These are phyloP conservation scores for Neodiprion pinetum DNA, from an alignment of 1,140 invertebrate species.

Conservation along the genomic window DNA sequence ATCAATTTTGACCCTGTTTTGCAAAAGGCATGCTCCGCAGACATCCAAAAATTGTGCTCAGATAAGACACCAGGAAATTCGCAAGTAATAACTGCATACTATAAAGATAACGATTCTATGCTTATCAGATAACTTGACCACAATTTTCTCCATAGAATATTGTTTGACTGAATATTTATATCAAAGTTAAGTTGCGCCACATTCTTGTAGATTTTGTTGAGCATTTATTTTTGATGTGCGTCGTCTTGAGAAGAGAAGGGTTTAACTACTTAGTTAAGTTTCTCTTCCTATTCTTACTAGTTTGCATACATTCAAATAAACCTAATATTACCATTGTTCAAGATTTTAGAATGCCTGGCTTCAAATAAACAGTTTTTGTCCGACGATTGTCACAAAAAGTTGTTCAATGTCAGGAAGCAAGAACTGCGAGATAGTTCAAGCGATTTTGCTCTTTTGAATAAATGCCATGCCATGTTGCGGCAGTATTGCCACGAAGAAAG, in stretches of 20 bases:
- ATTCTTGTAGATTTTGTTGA: not conserved
- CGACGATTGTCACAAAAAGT: conserved; percentile 74
- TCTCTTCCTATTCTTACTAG: not conserved
- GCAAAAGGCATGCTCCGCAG: conserved; percentile 74
- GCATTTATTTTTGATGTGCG: not conserved
- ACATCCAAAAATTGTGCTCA: conserved; percentile 79
- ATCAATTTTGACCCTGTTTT: conserved; percentile 85
- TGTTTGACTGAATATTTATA: not conserved
- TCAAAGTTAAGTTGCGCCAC: not conserved
- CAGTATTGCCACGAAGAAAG: conserved; percentile 78
- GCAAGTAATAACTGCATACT: conserved; percentile 65
- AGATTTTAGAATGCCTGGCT: conserved; percentile 90
- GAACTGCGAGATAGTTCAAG: conserved; percentile 85
- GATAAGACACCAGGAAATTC: conserved; percentile 79
- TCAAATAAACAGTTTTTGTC: conserved; percentile 73
- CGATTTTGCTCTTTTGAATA: conserved; percentile 84
- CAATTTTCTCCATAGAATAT: not conserved
- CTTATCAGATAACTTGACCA: conserved; percentile 1
- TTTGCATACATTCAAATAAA: too few relatives aligned
- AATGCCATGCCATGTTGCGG: conserved; percentile 85
- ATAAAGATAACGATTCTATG: conserved; percentile 11
- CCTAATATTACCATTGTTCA: conserved; percentile 29
- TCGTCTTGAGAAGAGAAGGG: too few relatives aligned
- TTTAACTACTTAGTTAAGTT: not conserved
- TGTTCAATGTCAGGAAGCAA: conserved; percentile 86